These are phyloP conservation scores for Sphinx pinastri DNA, from an alignment of 2,888 invertebrate species.

Conservation along the genomic window DNA sequence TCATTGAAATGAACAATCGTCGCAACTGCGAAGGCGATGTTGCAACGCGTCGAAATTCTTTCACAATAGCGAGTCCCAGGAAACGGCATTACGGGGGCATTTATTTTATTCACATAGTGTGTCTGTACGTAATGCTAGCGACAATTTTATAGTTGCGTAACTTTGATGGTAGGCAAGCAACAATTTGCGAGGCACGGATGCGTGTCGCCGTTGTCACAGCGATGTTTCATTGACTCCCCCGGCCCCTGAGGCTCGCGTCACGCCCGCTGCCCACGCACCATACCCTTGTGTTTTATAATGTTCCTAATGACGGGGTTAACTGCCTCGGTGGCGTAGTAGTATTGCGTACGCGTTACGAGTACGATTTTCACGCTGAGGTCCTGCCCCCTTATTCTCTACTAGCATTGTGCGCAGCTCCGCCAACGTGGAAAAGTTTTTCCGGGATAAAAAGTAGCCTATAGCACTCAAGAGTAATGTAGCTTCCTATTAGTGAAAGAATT, in stretches of 20 bases:
- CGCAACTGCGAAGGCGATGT: constrained; percentile 42
- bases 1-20: constrained; percentile 39
- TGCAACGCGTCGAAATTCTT: constrained; percentile 47
- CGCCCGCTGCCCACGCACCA: constrained; percentile 53
- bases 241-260: constrained; percentile 49
- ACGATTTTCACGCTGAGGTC: too few relatives aligned
- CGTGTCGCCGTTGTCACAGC: constrained; percentile 70
- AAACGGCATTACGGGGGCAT: constrained; percentile 43
- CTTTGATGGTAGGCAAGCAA: constrained; percentile 47
- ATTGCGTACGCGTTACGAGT: too few relatives aligned
- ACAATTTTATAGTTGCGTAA: constrained; percentile 76
- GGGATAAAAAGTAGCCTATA: too few relatives aligned
- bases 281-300: constrained; percentile 11
- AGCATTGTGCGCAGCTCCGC: too few relatives aligned
- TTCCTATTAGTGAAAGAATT: too few relatives aligned
- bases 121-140: constrained; percentile 54
- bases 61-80: constrained; percentile 57
- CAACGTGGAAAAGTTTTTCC: too few relatives aligned
- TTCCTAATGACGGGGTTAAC: constrained; percentile 42
- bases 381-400: too few relatives aligned
- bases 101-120: constrained; percentile 31
- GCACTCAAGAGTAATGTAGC: too few relatives aligned
- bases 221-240: constrained; percentile 54
- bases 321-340: constrained; percentile 25
- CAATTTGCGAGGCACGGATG: constrained; percentile 72